Evolutionary conservation across 2,113 vertebrate genomes (phyloP), one percentile per base, ranked within the genome.

Genomic region (Panthera leo): DNA sequence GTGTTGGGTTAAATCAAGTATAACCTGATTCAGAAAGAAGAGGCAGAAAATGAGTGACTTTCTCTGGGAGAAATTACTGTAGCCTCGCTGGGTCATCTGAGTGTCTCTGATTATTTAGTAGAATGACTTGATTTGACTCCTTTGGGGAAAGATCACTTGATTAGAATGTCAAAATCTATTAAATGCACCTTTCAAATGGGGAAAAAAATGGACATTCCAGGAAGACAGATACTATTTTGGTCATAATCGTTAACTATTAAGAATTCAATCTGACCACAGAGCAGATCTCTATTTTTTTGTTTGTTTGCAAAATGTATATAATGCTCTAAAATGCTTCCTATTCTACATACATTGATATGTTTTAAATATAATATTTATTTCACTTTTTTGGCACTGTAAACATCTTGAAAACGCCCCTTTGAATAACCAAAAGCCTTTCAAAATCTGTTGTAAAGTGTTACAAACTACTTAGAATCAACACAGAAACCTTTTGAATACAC

Each of bases 101-200:
- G 67, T 91, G 70, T 94, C 96, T 94, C 90, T n/a, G 10, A n/a
- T 45, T 95, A 85, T 94, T 96, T 76, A 92, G 65, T 12, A 89
- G 88, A 93, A 89, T 23, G 4, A 27, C 34, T 97, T 95, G 75
- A 97, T 95, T 96, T 79, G 85, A 96, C 89, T 92, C 76, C 67
- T 94, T 85, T 94, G 70, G 85, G 55, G 80, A 96, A 97, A 79
- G 76, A 76, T 42, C 42, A 61, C 36, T 96, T 53, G 82, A 85
- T 36, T 82, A 7, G 76, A 91, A 94, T 80, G 53, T 67, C 76
- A 92, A 97, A 96, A 95, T 91, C 96, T 94, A 71, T 58, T 71
- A 94, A 95, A 93, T 51, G 34, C 1, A 83, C 2, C 27, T 96
- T 71, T 21, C 5, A 85, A 34, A 1, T 94, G 31, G 67, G 16